These are phyloP conservation scores for Python bivittatus DNA, from an alignment of 2,113 vertebrate genomes.

Conservation along the genomic window DNA sequence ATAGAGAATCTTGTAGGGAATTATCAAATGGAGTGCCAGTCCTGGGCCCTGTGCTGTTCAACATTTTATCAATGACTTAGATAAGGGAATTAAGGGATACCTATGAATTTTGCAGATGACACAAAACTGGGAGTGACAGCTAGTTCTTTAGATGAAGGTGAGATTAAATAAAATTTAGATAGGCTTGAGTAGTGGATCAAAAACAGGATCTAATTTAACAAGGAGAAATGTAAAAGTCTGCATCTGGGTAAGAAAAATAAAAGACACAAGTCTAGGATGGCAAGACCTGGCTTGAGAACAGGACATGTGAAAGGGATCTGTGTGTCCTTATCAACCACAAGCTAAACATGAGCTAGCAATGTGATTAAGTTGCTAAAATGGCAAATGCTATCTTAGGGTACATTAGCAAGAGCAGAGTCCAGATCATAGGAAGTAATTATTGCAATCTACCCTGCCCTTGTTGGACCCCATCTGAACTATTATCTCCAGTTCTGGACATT, in stretches of 20 bases:
- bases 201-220: not conserved
- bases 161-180: not conserved
- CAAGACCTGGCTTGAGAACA: not conserved
- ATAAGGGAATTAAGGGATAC: not conserved
- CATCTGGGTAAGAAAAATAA: not conserved
- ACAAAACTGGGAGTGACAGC: not conserved
- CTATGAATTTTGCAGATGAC: not conserved
- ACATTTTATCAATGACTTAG: not conserved
- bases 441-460: not conserved
- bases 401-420: not conserved
- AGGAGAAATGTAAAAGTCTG: not conserved
- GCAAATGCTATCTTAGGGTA: not conserved
- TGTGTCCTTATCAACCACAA: not conserved
- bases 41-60: not conserved
- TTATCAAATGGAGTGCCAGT: not conserved
- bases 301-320: not conserved
- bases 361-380: not conserved
- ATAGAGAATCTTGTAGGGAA: not conserved
- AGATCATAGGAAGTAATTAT: not conserved
- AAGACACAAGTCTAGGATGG: not conserved
- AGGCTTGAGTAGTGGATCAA: not conserved
- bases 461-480: not conserved
- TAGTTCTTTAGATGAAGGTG: not conserved
- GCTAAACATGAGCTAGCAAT: not conserved
- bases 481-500: not conserved